Evolutionary conservation across 2,888 invertebrate species (phyloP).

Genomic region (Glaucopsyche alexis): DNA sequence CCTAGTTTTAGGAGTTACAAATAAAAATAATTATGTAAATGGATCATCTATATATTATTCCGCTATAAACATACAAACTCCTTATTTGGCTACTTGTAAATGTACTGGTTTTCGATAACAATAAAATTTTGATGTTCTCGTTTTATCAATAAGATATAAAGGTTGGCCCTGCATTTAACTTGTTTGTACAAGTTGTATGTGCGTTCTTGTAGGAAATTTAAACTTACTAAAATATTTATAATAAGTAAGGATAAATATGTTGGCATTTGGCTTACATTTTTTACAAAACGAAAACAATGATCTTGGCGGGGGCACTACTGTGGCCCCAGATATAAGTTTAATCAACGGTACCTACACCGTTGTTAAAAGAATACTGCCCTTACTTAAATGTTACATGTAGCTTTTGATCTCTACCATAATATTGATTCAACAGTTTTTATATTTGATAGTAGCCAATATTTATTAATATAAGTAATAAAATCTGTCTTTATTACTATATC

Average conservation of each 20-base stretch:
- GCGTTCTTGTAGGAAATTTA: too few relatives aligned
- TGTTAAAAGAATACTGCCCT: neutral
- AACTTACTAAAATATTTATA: too few relatives aligned
- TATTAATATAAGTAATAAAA: neutral
- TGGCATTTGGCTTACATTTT: too few relatives aligned
- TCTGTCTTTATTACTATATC: neutral
- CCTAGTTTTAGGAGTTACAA: too few relatives aligned
- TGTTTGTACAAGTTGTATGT: too few relatives aligned
- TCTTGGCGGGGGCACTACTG: too few relatives aligned
- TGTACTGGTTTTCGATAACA: neutral
- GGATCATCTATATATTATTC: neutral
- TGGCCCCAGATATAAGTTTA: too few relatives aligned
- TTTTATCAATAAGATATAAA: neutral
- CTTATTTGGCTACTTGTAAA: neutral
- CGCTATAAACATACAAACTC: neutral
- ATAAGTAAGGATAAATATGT: too few relatives aligned
- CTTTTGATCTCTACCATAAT: constrained; percentile 12
- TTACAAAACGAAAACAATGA: too few relatives aligned
- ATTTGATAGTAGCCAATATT: constrained; percentile 1
- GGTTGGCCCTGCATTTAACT: too few relatives aligned
- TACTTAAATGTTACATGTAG: neutral
- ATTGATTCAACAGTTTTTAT: neutral
- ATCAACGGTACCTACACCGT: neutral
- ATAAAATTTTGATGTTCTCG: neutral
- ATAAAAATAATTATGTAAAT: neutral